A percentile compares a stretch with the other conserved stretches of the same genome.
phyloP scores from a whole-genome alignment of 1,140 invertebrate species.

The Drosophila grimshawi region DNA sequence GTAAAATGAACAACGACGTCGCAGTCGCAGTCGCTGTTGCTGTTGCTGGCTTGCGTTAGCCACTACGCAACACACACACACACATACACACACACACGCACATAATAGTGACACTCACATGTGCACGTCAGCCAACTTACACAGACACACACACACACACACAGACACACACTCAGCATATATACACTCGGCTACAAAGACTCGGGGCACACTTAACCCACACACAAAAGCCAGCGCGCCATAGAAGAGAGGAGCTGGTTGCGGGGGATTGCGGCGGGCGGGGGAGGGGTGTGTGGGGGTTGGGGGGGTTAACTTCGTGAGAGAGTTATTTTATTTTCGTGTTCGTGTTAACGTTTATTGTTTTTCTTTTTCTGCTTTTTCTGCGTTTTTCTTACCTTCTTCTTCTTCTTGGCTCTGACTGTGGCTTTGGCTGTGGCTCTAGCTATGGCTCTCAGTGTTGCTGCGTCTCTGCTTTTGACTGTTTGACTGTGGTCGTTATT shows the following conservation, averaged over 20 bases:
- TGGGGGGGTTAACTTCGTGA: constrained; percentile 60
- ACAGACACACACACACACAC: constrained; percentile 45
- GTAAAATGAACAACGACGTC: constrained; percentile 76
- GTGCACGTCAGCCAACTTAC: constrained; percentile 46
- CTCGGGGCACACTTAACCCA: constrained; percentile 61
- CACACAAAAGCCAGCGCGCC: constrained; percentile 46
- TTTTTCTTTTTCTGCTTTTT: constrained; percentile 74
- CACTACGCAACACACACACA: constrained; percentile 62
- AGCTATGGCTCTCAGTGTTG: constrained; percentile 45
- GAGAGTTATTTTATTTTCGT: constrained; percentile 83
- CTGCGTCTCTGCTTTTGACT: constrained; percentile 31
- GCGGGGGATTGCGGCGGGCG: neutral
- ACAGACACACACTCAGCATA: constrained; percentile 4
- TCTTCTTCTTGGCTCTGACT: constrained; percentile 40
- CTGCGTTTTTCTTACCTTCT: constrained; percentile 58
- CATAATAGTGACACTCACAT: constrained; percentile 24
- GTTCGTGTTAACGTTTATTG: constrained; percentile 83
- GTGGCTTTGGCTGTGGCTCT: constrained; percentile 33
- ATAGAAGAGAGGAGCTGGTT: constrained; percentile 23
- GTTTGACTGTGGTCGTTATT: constrained; percentile 69
- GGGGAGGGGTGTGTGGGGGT: neutral
- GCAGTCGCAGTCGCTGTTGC: constrained; percentile 10
- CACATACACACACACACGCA: constrained; percentile 25
- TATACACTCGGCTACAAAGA: constrained; percentile 34
- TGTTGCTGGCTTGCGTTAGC: constrained; percentile 37